Percentiles rank a stretch among this genome's conserved stretches.
phyloP scores from a whole-genome alignment of 2,113 vertebrate genomes.

The Sphaerodactylus townsendi region DNA sequence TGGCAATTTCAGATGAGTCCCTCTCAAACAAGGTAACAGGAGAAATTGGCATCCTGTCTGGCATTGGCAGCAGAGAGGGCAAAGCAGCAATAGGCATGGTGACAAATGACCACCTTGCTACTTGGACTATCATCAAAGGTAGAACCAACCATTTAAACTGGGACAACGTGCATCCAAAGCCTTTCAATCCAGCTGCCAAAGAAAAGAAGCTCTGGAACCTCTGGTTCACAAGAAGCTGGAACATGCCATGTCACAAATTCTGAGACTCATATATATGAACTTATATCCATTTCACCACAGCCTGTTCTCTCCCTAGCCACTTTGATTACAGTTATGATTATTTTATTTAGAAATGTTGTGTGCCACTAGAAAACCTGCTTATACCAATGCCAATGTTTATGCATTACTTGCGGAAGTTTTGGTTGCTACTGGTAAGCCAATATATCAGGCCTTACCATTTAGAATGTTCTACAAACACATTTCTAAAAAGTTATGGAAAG shows the following conservation, averaged over 20 bases:
- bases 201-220: neutral
- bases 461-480: neutral
- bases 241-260: neutral
- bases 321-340: neutral
- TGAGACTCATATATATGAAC: neutral
- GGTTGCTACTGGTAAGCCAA: neutral
- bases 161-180: neutral
- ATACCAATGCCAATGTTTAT: neutral
- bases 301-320: neutral
- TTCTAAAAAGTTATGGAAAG: neutral
- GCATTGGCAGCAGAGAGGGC: constrained; percentile 21
- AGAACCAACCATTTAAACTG: constrained; percentile 7
- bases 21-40: constrained; percentile 18
- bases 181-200: neutral
- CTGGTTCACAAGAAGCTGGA: neutral
- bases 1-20: constrained; percentile 27
- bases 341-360: too few species aligned
- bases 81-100: constrained; percentile 2
- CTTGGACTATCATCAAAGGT: constrained; percentile 1
- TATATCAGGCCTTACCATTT: neutral
- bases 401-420: neutral
- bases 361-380: too few species aligned
- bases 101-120: constrained; percentile 24
- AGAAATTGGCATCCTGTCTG: constrained; percentile 26
- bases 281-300: neutral